Percentiles rank a stretch among this genome's conserved stretches.
Conservation (phyloP, 2,888 invertebrate species). For the Uloborus plumipes region DNA sequence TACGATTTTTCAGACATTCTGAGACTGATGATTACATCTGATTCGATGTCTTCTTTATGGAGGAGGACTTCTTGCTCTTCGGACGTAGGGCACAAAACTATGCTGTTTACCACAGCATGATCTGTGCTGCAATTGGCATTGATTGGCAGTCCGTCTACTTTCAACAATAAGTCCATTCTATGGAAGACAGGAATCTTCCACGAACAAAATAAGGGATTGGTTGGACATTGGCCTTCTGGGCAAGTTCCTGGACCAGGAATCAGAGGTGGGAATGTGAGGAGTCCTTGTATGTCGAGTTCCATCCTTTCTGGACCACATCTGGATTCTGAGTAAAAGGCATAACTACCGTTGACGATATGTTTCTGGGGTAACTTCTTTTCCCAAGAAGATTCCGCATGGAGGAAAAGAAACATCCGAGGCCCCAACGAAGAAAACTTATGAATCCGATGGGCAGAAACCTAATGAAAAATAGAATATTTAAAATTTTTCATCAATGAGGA, state of each 20-base stretch:
- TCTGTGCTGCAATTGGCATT: conserved; percentile 47
- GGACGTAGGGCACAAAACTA: conserved; percentile 35
- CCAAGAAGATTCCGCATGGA: conserved; percentile 47
- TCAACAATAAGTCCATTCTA: conserved; percentile 61
- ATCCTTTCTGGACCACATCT: conserved; percentile 68
- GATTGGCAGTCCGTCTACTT: conserved; percentile 39
- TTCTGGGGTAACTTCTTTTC: conserved; percentile 57
- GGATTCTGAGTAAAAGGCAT: conserved; percentile 87
- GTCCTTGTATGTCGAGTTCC: conserved; percentile 63
- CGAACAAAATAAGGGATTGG: conserved; percentile 34
- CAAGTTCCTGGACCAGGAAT: conserved; percentile 27
- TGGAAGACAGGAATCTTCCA: conserved; percentile 64
- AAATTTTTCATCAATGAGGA: background rate
- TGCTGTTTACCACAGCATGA: conserved; percentile 36
- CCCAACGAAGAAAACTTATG: conserved; percentile 50
- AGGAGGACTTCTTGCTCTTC: conserved; percentile 45
- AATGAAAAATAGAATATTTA: background rate
- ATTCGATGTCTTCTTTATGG: conserved; percentile 48
- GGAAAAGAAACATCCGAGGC: conserved; percentile 29
- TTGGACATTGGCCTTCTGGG: conserved; percentile 31
- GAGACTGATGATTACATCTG: conserved; percentile 48
- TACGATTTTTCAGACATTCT: conserved; percentile 26
- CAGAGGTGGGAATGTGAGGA: conserved; percentile 50
- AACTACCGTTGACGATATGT: conserved; percentile 80
- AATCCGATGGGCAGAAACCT: conserved; percentile 39